Base-by-base conservation (phyloP, 2,113 vertebrate species). In the Siphamia tubifer region DNA sequence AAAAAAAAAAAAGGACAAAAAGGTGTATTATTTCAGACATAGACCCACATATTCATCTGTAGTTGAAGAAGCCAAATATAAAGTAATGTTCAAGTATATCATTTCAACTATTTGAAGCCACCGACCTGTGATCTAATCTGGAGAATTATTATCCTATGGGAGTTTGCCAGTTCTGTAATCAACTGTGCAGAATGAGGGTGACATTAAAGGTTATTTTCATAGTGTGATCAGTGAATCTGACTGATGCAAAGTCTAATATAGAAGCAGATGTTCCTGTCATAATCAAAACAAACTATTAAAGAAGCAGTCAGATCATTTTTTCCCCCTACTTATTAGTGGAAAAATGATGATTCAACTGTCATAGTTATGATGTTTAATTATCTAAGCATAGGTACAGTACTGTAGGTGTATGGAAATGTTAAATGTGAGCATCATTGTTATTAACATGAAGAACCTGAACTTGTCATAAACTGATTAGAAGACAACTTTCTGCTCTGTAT, bases 141-240 rank as follows among this genome's bases (percentile, higher is more conserved):
- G 67, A 81, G 70, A 84, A 74, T 82, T 78, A 84, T 71, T 76
- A 79, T 66, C 74, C 65, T 51, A 43, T 49, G 76, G 68, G 80
- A 83, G 68, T 85, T 78, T 79, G 67, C 77, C 82, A 82, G 61
- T 76, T 76, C 61, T 57, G 82, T 89, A 87, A 90, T 90, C 83
- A 89, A 89, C 82, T 77, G 75, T 68, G 78, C 82, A 82, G 81
- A 82, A 82, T 79, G 82, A n/a, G 75, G 68, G 79, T 81, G 81
- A 85, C 77, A 88, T 83, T 81, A 83, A 85, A 85, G 79, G 82
- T 89, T 84, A 72, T 63, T 63, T 56, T 82, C 27, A 70, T 77
- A 85, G 78, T 75, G 57, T 39, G 65, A 48, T 45, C 31, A 25
- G 31, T 54, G 57, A 67, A 69, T 81, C 55, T 81, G 77, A 89